phyloP scores from a whole-genome alignment of 2,888 invertebrate species.

The Agriopis leucophaearia region DNA sequence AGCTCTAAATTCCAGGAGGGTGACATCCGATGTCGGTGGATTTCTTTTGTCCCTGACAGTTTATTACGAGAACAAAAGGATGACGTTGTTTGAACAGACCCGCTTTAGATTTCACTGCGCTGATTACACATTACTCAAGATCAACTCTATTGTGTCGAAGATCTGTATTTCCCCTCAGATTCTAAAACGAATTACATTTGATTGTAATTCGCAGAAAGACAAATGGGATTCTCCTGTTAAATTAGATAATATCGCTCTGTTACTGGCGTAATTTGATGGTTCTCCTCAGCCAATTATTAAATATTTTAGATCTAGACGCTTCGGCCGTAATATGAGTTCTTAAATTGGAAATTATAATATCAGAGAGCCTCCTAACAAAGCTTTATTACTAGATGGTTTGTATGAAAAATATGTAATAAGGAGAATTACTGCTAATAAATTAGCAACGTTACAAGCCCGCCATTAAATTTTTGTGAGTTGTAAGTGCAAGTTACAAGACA shows the following conservation, averaged over 20 bases:
- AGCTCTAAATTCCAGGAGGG: constrained; percentile 70
- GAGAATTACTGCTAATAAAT: constrained; percentile 23
- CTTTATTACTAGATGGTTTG: constrained; percentile 11
- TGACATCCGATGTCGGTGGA: constrained; percentile 72
- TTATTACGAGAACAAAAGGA: constrained; percentile 81
- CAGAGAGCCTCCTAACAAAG: constrained; percentile 17
- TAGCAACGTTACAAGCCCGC: constrained; percentile 28
- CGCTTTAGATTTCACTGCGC: constrained; percentile 75
- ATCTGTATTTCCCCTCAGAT: constrained; percentile 68
- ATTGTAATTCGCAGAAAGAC: constrained; percentile 64
- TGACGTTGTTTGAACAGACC: constrained; percentile 73
- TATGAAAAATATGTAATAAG: constrained; percentile 25
- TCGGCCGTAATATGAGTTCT: neutral
- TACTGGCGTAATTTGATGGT: constrained; percentile 40
- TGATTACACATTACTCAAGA: constrained; percentile 77
- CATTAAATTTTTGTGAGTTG: constrained; percentile 44
- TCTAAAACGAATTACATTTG: constrained; percentile 70
- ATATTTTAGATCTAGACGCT: constrained; percentile 14
- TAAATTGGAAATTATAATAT: constrained; percentile 21
- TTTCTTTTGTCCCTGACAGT: constrained; percentile 80
- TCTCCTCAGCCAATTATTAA: constrained; percentile 34
- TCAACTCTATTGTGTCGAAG: constrained; percentile 69
- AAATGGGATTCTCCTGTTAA: constrained; percentile 60
- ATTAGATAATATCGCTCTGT: constrained; percentile 50
- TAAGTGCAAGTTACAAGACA: constrained; percentile 44